Percentiles rank a stretch among this genome's conserved stretches.
These are phyloP conservation scores for Eupithecia subumbrata DNA, from an alignment of 2,888 invertebrate genomes.

Conservation along the genomic window DNA sequence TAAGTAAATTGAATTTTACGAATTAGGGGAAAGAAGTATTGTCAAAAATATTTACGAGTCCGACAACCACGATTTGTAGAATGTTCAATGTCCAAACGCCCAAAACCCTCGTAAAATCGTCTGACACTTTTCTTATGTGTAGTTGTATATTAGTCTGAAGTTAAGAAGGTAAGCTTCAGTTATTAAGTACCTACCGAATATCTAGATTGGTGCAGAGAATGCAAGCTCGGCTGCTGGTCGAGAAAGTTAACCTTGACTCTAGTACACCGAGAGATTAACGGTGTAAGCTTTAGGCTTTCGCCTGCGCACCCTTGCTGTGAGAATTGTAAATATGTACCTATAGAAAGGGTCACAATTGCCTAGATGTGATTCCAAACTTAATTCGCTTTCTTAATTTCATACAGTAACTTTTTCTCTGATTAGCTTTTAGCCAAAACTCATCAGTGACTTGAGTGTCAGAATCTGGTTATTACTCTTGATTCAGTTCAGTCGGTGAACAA, in stretches of 20 bases:
- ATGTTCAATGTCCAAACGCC: not conserved
- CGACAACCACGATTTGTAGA: not conserved
- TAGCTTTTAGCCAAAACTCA: not conserved
- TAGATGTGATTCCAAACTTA: not conserved
- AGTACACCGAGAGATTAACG: slow-evolving; percentile 64
- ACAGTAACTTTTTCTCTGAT: not conserved
- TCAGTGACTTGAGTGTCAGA: not conserved
- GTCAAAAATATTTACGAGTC: not conserved
- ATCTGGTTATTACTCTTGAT: not conserved
- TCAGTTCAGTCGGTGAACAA: slow-evolving; percentile 26
- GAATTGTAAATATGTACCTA: not conserved
- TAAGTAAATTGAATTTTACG: slow-evolving; percentile 5
- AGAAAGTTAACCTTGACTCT: slow-evolving; percentile 79
- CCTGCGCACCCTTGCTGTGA: slow-evolving; percentile 44
- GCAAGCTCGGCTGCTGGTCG: slow-evolving; percentile 54
- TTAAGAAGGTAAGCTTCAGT: not conserved
- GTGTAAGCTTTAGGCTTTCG: slow-evolving; percentile 66
- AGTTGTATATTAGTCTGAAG: not conserved
- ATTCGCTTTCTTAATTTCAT: not conserved
- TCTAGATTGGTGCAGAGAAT: slow-evolving; percentile 12
- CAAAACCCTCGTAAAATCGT: not conserved
- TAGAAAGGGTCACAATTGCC: not conserved
- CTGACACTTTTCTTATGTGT: not conserved
- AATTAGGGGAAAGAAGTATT: not conserved
- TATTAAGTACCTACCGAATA: not conserved